Base-by-base conservation (phyloP, 1,140 invertebrate species). In the Pteromalus puparum region DNA sequence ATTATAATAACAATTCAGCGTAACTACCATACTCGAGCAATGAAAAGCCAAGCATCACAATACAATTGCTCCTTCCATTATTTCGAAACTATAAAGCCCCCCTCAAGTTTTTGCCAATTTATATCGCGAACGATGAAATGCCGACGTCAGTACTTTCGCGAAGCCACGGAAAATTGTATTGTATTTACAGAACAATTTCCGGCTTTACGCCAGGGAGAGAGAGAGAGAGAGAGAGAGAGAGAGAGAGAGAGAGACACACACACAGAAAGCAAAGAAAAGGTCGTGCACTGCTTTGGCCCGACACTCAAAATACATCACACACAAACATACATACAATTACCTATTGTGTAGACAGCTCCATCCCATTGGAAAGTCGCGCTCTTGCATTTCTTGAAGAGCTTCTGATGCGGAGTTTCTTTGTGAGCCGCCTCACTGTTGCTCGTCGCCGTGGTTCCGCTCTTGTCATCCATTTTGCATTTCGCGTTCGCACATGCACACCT, bases 321-420 rank as follows among this genome's bases (percentile, higher is more conserved):
- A 61, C 30, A 38, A 1, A 67, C 18, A 61, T 21, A 82, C 30
- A 75, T 46, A 82, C 81, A 93, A 95, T 95, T 93, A 97, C 96
- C 96, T 91, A 97, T 96, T 82, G 95, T 97, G 86, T 96, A 97
- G 83, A 95, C 96, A 86, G 95, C 96, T 87, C 96, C 96, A 91
- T 96, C 96, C 89, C 96, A 94, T 84, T 96, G 96, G 88, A 97
- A 96, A 72, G 96, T 97, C 24, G 96, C 96, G 91, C 96, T 96
- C 91, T 96, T 96, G 92, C 95, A 96, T 91, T 96, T 96, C 92
- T 96, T 96, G 92, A 96, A 96, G 78, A 95, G 90, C 86, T 95
- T 95, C 38, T 88, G 90, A 65, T 90, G 88, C 1, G 89, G 87
- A 61, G 76, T 79, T 65, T 79, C 82, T 30, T 79, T 84, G 9